Conservation (phyloP, 2,113 vertebrate genomes). For the Nothoprocta perdicaria region DNA sequence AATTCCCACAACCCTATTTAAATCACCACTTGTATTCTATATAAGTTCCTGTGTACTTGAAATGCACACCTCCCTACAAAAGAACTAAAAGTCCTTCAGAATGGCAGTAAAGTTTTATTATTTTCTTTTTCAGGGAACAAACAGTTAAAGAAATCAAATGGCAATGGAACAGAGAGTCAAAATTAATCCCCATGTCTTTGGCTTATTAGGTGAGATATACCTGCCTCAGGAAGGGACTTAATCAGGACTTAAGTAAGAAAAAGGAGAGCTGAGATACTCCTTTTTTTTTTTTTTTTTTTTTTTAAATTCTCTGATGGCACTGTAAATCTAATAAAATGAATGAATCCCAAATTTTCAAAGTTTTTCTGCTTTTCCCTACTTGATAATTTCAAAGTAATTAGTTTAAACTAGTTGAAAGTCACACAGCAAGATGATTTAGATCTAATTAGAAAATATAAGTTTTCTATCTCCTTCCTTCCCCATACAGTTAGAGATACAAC, state of each 20-base stretch:
- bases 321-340: not conserved
- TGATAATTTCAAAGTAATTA: not conserved
- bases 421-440: not conserved
- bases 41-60: not conserved
- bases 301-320: no score
- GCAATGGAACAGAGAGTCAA: not conserved
- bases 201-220: not conserved
- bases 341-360: not conserved
- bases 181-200: not conserved
- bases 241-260: not conserved
- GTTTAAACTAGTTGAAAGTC: not conserved
- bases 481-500: not conserved
- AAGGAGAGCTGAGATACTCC: not conserved
- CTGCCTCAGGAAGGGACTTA: not conserved
- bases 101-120: not conserved
- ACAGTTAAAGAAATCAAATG: conserved; percentile 41
- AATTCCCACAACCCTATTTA: conserved; percentile 49
- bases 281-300: not conserved
- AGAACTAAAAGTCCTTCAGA: not conserved
- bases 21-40: conserved; percentile 26
- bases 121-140: not conserved
- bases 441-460: not conserved
- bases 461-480: not conserved
- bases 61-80: not conserved
- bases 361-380: not conserved